phyloP scores from a whole-genome alignment of 2,113 vertebrate species.

The Rhombomys opimus region DNA sequence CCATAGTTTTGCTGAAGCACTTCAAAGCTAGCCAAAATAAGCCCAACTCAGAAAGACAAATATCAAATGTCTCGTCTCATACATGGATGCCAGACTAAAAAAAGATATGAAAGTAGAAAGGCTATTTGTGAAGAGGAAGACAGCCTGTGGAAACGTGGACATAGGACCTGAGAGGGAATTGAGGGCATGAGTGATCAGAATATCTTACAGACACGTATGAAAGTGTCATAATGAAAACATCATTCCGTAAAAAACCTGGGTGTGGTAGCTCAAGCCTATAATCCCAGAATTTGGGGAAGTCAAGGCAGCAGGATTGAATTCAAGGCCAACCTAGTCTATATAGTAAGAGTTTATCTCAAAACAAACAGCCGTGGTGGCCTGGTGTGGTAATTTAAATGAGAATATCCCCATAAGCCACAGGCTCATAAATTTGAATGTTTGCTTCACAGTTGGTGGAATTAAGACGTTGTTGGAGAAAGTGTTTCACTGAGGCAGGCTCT shows the following conservation, averaged over 20 bases:
- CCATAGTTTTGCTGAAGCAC: background rate
- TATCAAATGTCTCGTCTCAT: background rate
- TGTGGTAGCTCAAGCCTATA: background rate
- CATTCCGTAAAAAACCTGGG: background rate
- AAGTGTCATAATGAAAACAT: background rate
- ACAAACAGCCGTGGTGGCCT: background rate
- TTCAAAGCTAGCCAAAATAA: background rate
- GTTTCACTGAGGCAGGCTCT: background rate
- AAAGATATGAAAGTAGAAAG: background rate
- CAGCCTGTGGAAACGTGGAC: background rate
- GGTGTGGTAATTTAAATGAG: background rate
- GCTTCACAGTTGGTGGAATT: background rate
- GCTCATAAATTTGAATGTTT: background rate
- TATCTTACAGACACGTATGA: background rate
- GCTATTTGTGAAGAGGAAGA: background rate
- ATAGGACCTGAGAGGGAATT: background rate
- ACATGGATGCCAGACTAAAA: background rate
- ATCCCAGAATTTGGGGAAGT: background rate
- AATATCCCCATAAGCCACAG: background rate
- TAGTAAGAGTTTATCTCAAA: background rate
- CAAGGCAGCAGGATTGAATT: background rate
- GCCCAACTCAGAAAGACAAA: background rate
- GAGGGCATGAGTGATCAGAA: background rate
- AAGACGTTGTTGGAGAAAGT: background rate
- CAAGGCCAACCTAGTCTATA: background rate